Evolutionary conservation across 2,888 invertebrate species (phyloP).

Genomic region (Hydrotaea diabolus): DNA sequence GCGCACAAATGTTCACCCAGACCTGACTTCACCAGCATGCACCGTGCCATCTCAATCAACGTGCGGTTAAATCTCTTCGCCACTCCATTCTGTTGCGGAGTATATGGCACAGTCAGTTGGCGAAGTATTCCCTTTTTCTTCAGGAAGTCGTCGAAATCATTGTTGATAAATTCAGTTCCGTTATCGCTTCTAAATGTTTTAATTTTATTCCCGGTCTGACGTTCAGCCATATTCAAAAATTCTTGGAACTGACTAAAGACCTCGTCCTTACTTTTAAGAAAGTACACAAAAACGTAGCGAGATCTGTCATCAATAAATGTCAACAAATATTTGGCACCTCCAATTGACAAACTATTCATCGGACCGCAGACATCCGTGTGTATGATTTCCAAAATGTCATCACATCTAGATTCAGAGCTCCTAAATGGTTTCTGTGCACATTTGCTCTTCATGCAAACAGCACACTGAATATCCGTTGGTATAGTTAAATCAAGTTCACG

Average conservation of each 20-base stretch:
- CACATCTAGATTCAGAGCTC: too few species aligned
- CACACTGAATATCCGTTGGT: too few species aligned
- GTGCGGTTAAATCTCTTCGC: conserved; percentile 64
- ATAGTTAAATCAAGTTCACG: too few species aligned
- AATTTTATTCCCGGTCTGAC: conserved; percentile 50
- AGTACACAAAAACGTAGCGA: too few species aligned
- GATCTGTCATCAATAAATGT: too few species aligned
- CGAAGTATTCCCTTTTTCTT: too few species aligned
- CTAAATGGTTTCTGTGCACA: too few species aligned
- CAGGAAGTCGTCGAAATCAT: conserved; percentile 52
- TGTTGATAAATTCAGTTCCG: conserved; percentile 47
- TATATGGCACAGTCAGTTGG: conserved; percentile 54
- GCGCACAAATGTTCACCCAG: conserved; percentile 69
- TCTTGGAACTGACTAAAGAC: conserved; percentile 45
- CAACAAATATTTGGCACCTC: too few species aligned
- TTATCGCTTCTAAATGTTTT: conserved; percentile 49
- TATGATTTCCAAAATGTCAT: too few species aligned
- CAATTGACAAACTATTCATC: too few species aligned
- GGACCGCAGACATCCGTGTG: too few species aligned
- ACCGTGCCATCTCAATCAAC: conserved; percentile 69
- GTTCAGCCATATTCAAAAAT: conserved; percentile 39
- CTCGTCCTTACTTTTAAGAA: conserved; percentile 45
- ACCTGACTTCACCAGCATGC: conserved; percentile 69
- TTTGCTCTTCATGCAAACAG: too few species aligned
- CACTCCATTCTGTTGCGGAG: conserved; percentile 69